These are phyloP conservation scores for Sander vitreus DNA, from an alignment of 2,113 vertebrate species.

Conservation along the genomic window DNA sequence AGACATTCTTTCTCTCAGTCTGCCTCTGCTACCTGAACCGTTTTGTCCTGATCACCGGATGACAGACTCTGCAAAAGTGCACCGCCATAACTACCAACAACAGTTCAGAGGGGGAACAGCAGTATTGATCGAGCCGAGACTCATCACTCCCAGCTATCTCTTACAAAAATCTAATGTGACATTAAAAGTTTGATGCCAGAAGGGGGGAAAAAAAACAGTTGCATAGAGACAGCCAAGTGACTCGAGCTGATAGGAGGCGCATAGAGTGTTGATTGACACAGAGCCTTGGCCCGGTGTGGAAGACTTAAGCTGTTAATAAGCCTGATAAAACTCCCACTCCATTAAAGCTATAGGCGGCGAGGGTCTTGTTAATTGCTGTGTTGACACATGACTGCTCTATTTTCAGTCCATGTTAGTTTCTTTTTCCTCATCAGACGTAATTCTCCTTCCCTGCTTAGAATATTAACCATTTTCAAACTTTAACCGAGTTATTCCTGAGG, in stretches of 20 bases:
- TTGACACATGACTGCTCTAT: conserved; percentile 78
- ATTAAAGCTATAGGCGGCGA: conserved; percentile 76
- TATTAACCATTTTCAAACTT: conserved; percentile 60
- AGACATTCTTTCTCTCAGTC: conserved; percentile 4
- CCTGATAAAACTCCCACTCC: conserved; percentile 84
- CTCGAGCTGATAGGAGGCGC: not conserved
- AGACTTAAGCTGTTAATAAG: conserved; percentile 78
- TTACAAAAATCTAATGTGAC: conserved; percentile 36
- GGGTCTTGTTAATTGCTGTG: conserved; percentile 82
- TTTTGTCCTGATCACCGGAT: conserved; percentile 20
- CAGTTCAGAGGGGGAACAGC: conserved; percentile 12
- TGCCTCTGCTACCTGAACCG: conserved; percentile 7
- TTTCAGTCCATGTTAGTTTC: conserved; percentile 73
- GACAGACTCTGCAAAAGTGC: conserved; percentile 27
- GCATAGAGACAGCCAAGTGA: conserved; percentile 24
- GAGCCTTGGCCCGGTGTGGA: conserved; percentile 64
- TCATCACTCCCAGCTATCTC: conserved; percentile 24
- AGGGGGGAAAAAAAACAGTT: not conserved
- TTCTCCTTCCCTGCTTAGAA: conserved; percentile 71
- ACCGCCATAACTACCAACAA: conserved; percentile 23
- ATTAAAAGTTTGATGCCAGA: conserved; percentile 37
- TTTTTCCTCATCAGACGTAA: conserved; percentile 70
- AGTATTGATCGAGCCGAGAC: conserved; percentile 28
- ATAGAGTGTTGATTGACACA: conserved; percentile 71
- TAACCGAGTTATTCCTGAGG: not conserved